Evolutionary conservation across 1,140 invertebrate genomes (phyloP).

Genomic region (Hylaeus anthracinus): DNA sequence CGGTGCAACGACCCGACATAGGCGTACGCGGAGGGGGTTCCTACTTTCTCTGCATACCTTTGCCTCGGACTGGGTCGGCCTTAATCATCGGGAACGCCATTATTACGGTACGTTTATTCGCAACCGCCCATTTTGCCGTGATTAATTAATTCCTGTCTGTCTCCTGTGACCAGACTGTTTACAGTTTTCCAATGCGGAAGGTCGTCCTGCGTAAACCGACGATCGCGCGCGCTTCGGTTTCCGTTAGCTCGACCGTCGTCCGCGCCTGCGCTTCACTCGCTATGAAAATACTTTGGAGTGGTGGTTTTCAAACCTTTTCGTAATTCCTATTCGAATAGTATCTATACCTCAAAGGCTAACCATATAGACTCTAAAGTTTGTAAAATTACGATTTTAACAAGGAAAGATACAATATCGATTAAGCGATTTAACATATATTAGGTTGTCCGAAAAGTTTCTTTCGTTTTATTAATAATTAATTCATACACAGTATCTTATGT

Average conservation of each 20-base stretch:
- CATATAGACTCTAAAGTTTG: too few species aligned
- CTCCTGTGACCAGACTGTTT: conserved; percentile 23
- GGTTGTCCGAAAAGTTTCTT: too few species aligned
- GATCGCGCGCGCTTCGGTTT: neutral
- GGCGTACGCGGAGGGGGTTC: conserved; percentile 52
- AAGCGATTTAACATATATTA: too few species aligned
- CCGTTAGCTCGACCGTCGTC: neutral
- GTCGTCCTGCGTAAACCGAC: neutral
- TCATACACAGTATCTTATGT: too few species aligned
- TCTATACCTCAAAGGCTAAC: too few species aligned
- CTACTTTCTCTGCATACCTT: conserved; percentile 72
- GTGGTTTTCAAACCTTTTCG: too few species aligned
- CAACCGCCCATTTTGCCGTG: conserved; percentile 48
- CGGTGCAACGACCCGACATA: conserved; percentile 73
- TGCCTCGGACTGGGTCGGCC: conserved; percentile 64
- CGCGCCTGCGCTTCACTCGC: too few species aligned
- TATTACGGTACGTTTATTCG: conserved; percentile 63
- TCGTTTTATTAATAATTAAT: too few species aligned
- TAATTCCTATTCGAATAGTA: too few species aligned
- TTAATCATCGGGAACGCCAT: conserved; percentile 63
- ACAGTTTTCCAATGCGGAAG: conserved; percentile 8
- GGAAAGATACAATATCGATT: too few species aligned
- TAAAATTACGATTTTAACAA: too few species aligned
- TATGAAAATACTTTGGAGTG: too few species aligned
- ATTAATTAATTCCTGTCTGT: conserved; percentile 62